A percentile compares a stretch with the other conserved stretches of the same genome.
Conservation (phyloP, 1,140 invertebrate species). For the Aphaenogaster rudis region DNA sequence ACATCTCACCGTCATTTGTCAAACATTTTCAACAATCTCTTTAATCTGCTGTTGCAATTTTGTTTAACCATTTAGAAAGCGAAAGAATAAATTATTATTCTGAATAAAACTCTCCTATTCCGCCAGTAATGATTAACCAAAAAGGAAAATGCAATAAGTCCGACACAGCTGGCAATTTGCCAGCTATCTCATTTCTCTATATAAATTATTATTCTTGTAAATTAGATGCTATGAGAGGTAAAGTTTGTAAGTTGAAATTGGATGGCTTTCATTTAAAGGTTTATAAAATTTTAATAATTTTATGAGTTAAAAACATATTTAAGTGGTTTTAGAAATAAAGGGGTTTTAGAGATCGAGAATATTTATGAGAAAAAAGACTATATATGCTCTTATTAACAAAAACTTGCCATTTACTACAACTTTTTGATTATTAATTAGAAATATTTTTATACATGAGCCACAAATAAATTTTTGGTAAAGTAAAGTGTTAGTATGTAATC, state of each 20-base stretch:
- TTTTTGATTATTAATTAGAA: background rate
- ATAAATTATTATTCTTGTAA: background rate
- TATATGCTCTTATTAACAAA: background rate
- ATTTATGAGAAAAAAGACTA: background rate
- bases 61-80: background rate
- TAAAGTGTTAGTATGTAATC: background rate
- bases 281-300: conserved; percentile 18
- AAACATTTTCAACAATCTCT: conserved; percentile 40
- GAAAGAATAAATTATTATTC: conserved; percentile 11
- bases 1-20: conserved; percentile 21
- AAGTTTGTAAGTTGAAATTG: background rate
- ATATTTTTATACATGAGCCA: background rate
- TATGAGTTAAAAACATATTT: background rate
- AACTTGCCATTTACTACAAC: background rate
- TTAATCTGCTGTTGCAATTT: conserved; percentile 52
- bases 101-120: no score
- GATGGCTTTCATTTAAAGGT: background rate
- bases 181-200: no score
- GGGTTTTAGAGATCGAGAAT: background rate
- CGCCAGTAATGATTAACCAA: no score
- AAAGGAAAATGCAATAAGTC: no score
- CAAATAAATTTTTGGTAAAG: background rate
- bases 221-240: background rate
- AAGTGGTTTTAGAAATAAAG: background rate
- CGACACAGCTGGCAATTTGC: no score